Conservation (phyloP, 2,113 vertebrate genomes). For the Bos indicus region DNA sequence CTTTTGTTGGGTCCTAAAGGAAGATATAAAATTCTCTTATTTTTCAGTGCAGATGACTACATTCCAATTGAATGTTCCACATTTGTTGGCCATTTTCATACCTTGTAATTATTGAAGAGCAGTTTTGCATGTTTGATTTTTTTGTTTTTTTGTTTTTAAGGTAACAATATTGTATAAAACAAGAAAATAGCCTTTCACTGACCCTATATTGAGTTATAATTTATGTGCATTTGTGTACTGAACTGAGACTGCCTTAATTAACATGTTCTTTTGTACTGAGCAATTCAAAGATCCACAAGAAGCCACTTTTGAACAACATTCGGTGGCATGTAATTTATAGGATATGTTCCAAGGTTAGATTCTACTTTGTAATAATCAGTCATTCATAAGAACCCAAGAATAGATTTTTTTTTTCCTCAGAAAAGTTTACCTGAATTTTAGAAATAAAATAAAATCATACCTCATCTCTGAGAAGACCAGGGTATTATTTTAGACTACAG, state of each 20-base stretch:
- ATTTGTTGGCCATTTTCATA: not conserved
- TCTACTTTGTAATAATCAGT: not conserved
- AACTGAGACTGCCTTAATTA: constrained; percentile 25
- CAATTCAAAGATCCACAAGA: constrained; percentile 4
- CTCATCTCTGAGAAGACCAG: not conserved
- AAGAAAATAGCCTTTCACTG: not conserved
- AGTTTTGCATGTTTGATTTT: constrained; percentile 32
- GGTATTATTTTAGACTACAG: not conserved
- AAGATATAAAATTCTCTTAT: not conserved
- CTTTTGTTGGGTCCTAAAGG: not conserved
- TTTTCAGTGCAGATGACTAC: not conserved
- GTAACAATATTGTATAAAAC: not conserved
- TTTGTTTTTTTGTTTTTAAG: not conserved
- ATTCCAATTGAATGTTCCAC: constrained; percentile 23
- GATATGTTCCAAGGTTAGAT: not conserved
- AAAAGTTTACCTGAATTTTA: not conserved
- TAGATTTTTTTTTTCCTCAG: not conserved
- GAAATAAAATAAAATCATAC: not conserved
- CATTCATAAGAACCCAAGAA: not conserved
- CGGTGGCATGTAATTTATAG: not conserved
- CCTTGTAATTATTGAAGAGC: not conserved
- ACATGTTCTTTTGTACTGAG: not conserved
- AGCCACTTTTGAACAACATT: constrained; percentile 15
- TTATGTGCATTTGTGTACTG: constrained; percentile 33
- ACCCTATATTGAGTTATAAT: not conserved